A percentile compares a stretch with the other conserved stretches of the same genome.
Conservation (phyloP, 2,888 invertebrate species). For the Stomorhina lunata region DNA sequence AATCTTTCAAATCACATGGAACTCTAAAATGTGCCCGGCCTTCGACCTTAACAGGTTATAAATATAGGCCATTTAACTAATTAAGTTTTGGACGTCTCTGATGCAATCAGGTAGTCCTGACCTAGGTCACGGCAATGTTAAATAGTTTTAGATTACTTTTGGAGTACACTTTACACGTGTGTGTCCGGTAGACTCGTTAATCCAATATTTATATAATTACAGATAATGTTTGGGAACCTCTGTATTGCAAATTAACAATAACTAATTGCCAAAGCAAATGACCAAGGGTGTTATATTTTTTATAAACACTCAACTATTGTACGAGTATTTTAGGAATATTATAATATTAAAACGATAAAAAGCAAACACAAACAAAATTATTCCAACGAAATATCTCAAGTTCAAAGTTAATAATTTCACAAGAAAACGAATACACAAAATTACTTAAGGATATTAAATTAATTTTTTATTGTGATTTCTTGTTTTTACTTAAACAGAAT, state of each 20-base stretch:
- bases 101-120: too few relatives aligned
- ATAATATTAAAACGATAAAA: not conserved
- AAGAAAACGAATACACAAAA: not conserved
- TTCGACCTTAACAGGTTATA: too few relatives aligned
- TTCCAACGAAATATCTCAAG: slow-evolving; percentile 66
- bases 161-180: too few relatives aligned
- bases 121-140: too few relatives aligned
- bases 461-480: slow-evolving; percentile 15
- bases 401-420: slow-evolving; percentile 69
- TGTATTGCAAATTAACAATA: not conserved
- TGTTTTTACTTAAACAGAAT: slow-evolving; percentile 70
- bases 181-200: too few relatives aligned
- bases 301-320: slow-evolving; percentile 31
- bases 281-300: not conserved
- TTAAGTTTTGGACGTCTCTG: too few relatives aligned
- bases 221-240: slow-evolving; percentile 8
- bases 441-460: slow-evolving; percentile 23
- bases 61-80: too few relatives aligned
- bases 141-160: too few relatives aligned
- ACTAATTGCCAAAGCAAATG: slow-evolving; percentile 8
- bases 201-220: too few relatives aligned
- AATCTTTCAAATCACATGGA: too few relatives aligned
- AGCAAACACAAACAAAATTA: not conserved
- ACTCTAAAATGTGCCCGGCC: too few relatives aligned
- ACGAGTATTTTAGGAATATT: slow-evolving; percentile 24